phyloP scores from a whole-genome alignment of 2,797 vertebrate genomes.

The Esox masquinongy region DNA sequence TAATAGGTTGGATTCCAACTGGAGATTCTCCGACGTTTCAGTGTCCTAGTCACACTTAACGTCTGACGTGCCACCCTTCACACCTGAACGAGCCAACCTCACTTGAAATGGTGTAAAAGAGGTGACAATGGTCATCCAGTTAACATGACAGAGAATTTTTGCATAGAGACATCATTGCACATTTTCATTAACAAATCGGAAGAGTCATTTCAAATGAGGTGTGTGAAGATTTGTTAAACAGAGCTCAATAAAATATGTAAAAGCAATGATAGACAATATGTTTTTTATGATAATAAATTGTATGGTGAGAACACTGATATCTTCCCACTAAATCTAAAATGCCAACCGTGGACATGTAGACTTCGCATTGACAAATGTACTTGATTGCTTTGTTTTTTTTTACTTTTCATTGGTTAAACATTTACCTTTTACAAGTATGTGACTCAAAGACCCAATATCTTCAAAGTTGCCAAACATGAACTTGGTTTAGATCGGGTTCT shows the following conservation, averaged over 20 bases:
- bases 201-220: not conserved
- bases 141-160: not conserved
- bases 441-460: conserved; percentile 14
- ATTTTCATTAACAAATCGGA: not conserved
- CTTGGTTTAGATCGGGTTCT: conserved; percentile 31
- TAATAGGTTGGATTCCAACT: not conserved
- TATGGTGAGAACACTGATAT: not conserved
- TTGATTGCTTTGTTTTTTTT: not conserved
- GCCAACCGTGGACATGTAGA: not conserved
- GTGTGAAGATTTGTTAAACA: not conserved
- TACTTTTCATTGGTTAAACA: conserved; percentile 38
- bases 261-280: not conserved
- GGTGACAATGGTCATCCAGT: not conserved
- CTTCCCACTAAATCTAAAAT: not conserved
- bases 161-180: not conserved
- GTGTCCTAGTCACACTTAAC: not conserved
- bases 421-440: conserved; percentile 33
- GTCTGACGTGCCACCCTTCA: not conserved
- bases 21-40: not conserved
- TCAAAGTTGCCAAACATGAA: conserved; percentile 44
- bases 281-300: not conserved
- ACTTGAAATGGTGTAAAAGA: not conserved
- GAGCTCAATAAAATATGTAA: not conserved
- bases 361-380: not conserved
- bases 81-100: not conserved